Evolutionary conservation across 2,113 vertebrate genomes (phyloP).

Genomic region (Desmodus rotundus): DNA sequence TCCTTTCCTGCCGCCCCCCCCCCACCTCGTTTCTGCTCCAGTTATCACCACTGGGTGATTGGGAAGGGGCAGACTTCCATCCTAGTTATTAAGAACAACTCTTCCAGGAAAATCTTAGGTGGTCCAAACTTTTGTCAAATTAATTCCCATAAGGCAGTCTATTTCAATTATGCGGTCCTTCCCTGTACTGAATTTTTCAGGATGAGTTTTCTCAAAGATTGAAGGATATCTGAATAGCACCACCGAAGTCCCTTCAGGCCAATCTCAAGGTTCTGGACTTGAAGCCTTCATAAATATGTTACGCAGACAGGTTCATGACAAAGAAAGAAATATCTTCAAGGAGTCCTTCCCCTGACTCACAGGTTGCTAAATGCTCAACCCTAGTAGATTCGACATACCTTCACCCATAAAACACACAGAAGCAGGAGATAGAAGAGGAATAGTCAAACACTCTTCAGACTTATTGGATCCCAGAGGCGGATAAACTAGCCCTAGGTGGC

Average conservation of each 20-base stretch:
- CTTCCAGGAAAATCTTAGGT: neutral
- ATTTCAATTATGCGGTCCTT: neutral
- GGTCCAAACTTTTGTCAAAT: neutral
- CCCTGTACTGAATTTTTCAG: neutral
- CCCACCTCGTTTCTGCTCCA: neutral
- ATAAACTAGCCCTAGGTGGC: neutral
- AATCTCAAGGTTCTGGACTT: neutral
- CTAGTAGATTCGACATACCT: neutral
- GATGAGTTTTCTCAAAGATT: neutral
- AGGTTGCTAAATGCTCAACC: neutral
- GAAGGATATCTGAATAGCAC: neutral
- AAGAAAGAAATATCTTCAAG: neutral
- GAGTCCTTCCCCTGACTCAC: neutral
- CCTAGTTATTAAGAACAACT: neutral
- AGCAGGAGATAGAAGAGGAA: neutral
- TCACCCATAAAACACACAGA: neutral
- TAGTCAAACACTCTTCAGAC: neutral
- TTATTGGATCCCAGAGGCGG: neutral
- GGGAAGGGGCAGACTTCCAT: neutral
- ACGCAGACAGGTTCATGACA: neutral
- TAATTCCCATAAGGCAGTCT: neutral
- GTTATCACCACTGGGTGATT: neutral
- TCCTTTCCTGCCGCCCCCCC: neutral
- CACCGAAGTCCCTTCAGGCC: neutral
- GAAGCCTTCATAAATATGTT: neutral